Base-by-base conservation (phyloP, 2,113 vertebrate species). In the Eclectus roratus region DNA sequence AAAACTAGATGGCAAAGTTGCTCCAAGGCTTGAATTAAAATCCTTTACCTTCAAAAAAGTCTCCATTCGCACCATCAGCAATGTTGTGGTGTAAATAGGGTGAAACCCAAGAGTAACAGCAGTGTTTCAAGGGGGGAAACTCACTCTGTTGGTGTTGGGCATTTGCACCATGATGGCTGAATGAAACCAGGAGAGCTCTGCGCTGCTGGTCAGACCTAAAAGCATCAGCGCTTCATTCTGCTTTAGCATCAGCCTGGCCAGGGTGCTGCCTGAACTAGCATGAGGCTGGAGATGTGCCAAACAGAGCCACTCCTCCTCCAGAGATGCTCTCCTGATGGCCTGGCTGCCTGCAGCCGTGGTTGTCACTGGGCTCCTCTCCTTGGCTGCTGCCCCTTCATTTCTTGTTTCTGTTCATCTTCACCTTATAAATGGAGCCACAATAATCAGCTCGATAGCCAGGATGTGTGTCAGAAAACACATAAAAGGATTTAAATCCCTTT, bases 341-440 rank as follows among this genome's bases (percentile, higher is more conserved):
- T 4, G 17, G 37, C 19, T 65, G 43, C 43, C 17, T 0, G 19
- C 24, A 52, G 35, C 35, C 33, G 0, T 17, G 64, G 15, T 39
- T 14, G 7, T 49, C 35, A 1, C 85, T 44, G 63, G 61, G 71
- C 53, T 94, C 41, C 60, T 70, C 76, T 72, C 69, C 76, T 86
- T 7, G 1, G 71, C 80, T 50, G 23, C 64, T 90, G 68, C 44
- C 64, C 52, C 80, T 46, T 17, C 63, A 16, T 1, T 77, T 65
- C 82, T 50, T 60, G 11, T 11, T 14, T 37, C 82, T 94, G n/a
- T 76, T 95, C 49, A 17, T 93, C 69, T 91, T 46, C 66, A 72
- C 66, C 46, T 66, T 5, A 8, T 10, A 60, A 50, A 70, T 29
- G 35, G 60, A 88, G 49, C 63, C 0, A 2, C 79, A 65, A 19